phyloP scores from a whole-genome alignment of 2,797 vertebrate genomes.

The Florisuga fusca region DNA sequence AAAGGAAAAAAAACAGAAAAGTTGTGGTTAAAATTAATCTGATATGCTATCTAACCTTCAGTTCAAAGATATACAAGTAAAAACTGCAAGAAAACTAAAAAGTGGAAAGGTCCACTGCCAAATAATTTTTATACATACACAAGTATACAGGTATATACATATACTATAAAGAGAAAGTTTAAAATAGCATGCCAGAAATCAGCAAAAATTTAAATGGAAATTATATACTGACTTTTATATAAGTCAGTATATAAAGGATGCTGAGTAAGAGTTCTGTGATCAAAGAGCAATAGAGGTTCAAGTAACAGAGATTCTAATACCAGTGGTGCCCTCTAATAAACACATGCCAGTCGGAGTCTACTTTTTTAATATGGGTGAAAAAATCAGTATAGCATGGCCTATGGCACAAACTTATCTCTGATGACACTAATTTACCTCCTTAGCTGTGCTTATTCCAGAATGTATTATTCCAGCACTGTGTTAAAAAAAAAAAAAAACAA shows the following conservation, averaged over 20 bases:
- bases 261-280: not conserved
- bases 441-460: not conserved
- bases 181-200: not conserved
- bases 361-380: not conserved
- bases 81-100: not conserved
- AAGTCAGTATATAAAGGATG: no score
- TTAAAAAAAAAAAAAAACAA: not conserved
- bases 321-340: not conserved
- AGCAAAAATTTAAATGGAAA: not conserved
- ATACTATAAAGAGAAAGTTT: not conserved
- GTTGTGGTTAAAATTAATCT: not conserved
- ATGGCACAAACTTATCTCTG: not conserved
- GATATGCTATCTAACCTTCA: not conserved
- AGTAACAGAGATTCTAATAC: not conserved
- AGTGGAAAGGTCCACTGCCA: not conserved
- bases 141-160: not conserved
- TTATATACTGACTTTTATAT: not conserved
- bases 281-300: not conserved
- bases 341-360: not conserved
- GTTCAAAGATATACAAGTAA: not conserved
- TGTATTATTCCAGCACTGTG: accelerated
- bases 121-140: not conserved
- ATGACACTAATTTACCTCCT: not conserved
- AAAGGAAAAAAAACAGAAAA: not conserved
- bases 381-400: not conserved